Evolutionary conservation across 2,888 invertebrate species (phyloP), one percentile per base, ranked within the genome.

Genomic region (Nemotelus nigrinus): DNA sequence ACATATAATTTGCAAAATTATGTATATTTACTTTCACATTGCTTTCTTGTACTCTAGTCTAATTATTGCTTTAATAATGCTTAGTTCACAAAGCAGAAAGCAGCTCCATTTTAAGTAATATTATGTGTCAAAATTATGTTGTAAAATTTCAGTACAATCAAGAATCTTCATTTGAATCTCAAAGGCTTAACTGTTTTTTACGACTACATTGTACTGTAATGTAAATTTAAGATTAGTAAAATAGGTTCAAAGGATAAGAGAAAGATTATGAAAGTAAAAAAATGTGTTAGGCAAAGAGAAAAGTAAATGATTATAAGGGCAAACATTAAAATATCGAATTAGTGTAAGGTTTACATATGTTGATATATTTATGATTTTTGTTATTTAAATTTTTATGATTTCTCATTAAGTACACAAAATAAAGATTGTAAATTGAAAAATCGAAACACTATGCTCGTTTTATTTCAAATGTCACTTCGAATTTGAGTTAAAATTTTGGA

Each of bases 361-460:
- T 70, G 25, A 25, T 1, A 1, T 25, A 70, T 70, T 70, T 70
- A 70, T 70, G 7, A 70, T 70, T 70, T 70, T 53, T 70, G 70
- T 70, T 70, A 70, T 70, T n/a, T 60, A 70, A 47, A 45, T 41
- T 50, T 70, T 70, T 55, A 63, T 43, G 63, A 43, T 70, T 41
- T 25, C 10, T 55, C 55, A 53, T 6, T 70, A 70, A 55, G 70
- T 70, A 70, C 70, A 70, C 53, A 70, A 70, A 70, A 70, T 70
- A 70, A 25, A 70, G 70, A 70, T 70, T 70, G 70, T 70, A 70
- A 70, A 70, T 70, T 70, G 50, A 68, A 68, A 45, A 65, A 8
- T 3, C n/a, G 47, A 10, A 58, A 6, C 25, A 25, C 0, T 25
- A 53, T 53, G 10, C 6, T 1, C 53, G 6, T 53, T 53, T 53